Evolutionary conservation across 2,113 vertebrate genomes (phyloP).

Genomic region (Leucoraja erinaceus): DNA sequence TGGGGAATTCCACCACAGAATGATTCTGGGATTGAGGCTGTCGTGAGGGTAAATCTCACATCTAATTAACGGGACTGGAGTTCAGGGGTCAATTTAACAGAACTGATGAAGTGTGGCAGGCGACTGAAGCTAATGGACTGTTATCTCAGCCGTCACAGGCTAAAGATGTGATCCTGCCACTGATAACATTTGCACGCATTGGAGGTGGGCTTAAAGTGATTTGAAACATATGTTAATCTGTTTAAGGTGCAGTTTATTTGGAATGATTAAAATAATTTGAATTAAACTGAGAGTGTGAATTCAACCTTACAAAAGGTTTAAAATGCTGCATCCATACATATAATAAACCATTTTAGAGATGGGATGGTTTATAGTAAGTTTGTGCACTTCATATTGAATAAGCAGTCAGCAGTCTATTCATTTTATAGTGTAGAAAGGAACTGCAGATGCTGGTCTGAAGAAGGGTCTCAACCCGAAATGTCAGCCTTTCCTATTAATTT

Average conservation of each 20-base stretch:
- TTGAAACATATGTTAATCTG: conserved; percentile 1
- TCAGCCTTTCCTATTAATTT: too few relatives aligned
- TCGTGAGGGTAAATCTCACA: background rate
- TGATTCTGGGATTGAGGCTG: background rate
- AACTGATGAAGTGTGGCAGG: background rate
- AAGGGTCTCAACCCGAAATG: too few relatives aligned
- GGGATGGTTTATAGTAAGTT: background rate
- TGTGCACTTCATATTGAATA: background rate
- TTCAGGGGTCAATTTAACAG: background rate
- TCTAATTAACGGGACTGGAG: background rate
- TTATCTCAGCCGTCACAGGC: background rate
- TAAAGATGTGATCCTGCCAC: background rate
- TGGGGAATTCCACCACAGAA: background rate
- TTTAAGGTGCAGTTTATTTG: background rate
- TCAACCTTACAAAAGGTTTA: background rate
- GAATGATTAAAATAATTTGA: background rate
- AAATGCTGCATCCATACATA: background rate
- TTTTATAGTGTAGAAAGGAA: background rate
- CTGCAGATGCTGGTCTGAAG: too few relatives aligned
- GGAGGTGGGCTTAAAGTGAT: background rate
- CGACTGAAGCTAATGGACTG: background rate
- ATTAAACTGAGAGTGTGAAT: background rate
- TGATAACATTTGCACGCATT: background rate
- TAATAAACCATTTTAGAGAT: background rate
- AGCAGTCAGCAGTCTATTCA: background rate